Percentiles rank a stretch among this genome's conserved stretches.
Conservation (phyloP, 2,888 invertebrate genomes). For the Brachyptera risi region DNA sequence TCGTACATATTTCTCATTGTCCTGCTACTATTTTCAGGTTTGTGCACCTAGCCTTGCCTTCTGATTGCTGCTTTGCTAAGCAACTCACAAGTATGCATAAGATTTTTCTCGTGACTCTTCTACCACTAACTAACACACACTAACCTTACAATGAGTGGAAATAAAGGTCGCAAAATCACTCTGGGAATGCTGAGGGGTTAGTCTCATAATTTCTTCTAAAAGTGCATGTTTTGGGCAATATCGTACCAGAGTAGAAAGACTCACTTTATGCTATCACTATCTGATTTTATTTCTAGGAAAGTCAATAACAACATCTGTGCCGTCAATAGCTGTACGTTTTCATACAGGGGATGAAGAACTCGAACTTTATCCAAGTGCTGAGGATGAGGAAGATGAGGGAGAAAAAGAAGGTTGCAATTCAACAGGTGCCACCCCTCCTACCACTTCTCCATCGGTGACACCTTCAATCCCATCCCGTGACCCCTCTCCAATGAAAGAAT, state of each 20-base stretch:
- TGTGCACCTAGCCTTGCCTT: constrained; percentile 12
- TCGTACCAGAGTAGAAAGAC: no score
- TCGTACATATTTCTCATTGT: no score
- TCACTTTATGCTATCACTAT: no score
- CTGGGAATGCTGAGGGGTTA: constrained; percentile 45
- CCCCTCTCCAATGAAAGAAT: constrained; percentile 38
- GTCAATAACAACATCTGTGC: constrained; percentile 47
- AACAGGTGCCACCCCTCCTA: constrained; percentile 21
- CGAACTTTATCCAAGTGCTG: constrained; percentile 57
- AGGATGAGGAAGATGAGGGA: constrained; percentile 51
- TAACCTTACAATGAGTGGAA: constrained; percentile 26
- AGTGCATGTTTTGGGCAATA: no score
- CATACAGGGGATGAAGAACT: constrained; percentile 73
- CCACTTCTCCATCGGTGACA: constrained; percentile 17
- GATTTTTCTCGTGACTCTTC: no score
- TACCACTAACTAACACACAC: neutral
- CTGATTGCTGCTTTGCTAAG: neutral
- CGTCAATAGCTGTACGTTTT: constrained; percentile 58
- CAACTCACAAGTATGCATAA: neutral
- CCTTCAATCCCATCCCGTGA: constrained; percentile 34
- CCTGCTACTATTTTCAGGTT: constrained; percentile 4
- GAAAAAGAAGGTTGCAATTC: constrained; percentile 23
- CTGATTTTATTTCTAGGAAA: constrained; percentile 43
- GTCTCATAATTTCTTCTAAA: constrained; percentile 14
- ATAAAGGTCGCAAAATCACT: constrained; percentile 39